Evolutionary conservation across 2,113 vertebrate genomes (phyloP), one percentile per base, ranked within the genome.

Genomic region (Osmerus mordax): DNA sequence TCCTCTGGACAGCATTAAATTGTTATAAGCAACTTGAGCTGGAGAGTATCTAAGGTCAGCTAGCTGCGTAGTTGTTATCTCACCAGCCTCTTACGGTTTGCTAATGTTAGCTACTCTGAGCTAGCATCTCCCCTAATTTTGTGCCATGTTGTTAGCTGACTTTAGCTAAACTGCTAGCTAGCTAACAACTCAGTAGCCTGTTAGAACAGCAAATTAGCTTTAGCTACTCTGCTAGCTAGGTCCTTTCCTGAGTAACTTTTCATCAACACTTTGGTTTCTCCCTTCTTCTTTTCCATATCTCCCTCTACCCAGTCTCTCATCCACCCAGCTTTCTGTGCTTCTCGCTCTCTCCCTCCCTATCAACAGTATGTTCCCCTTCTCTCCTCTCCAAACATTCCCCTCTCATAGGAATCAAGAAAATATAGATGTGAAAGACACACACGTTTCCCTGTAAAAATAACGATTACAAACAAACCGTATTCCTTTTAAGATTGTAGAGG

Each of bases 301-400:
- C 15, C 23, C 28, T 25, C 60, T 15, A 53, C 29, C 25, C 14
- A 32, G 51, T 13, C 15, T 14, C 28, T 25, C 60, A 28, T 41
- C 55, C 65, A 52, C 28, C 23, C n/a, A 51, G 51, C 65, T 76
- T 59, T 71, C 60, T 47, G 59, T 52, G 18, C 52, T 3, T 18
- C 60, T 15, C 59, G 5, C 59, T 61, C 59, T 12, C 25, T 25
- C 23, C 23, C 9, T 4, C 15, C 21, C 19, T 25, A 1, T 23
- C 3, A 4, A 11, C 14, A 19, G 21, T 13, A 19, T 4, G 7
- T 19, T 12, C 21, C 2, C 19, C 12, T 61, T 23, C 23, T 23
- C 23, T 23, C 23, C 23, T 23, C 23, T 23, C 23, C 2, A 23
- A 23, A 60, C 19, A 25, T 13, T 60, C 11, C 59, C 19, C 59